Evolutionary conservation across 2,797 vertebrate species (phyloP).

Genomic region (Melanotaenia maccullochi): DNA sequence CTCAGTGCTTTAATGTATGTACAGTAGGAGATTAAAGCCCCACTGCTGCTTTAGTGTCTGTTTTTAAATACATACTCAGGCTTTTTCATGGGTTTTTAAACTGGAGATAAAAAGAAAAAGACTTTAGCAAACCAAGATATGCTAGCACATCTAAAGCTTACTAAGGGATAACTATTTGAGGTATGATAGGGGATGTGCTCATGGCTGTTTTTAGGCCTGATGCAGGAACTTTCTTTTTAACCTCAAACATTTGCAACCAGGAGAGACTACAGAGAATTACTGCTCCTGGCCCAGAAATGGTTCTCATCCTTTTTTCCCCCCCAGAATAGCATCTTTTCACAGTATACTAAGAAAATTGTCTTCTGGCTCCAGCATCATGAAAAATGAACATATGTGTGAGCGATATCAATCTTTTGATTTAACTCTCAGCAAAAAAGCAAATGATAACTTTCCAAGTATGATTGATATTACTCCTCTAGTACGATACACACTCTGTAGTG

Average conservation of each 20-base stretch:
- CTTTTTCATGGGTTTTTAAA: not conserved
- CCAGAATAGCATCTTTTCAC: not conserved
- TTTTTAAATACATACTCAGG: not conserved
- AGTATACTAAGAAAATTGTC: constrained; percentile 1
- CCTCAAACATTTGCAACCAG: not conserved
- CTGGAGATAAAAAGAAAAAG: not conserved
- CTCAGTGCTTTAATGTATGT: not conserved
- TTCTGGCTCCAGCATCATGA: not conserved
- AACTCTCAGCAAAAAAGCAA: not conserved
- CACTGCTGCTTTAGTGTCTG: not conserved
- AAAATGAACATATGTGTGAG: not conserved
- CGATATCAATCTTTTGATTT: not conserved
- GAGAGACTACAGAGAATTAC: not conserved
- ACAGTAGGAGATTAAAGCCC: not conserved
- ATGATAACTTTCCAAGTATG: not conserved
- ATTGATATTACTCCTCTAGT: constrained; percentile 4
- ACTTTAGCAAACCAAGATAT: not conserved
- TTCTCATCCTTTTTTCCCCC: not conserved
- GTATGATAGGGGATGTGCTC: not conserved
- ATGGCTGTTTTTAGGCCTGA: constrained; percentile 1
- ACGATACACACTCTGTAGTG: not conserved
- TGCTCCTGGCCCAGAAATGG: not conserved
- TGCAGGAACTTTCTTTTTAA: not conserved
- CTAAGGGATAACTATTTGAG: constrained; percentile 14
- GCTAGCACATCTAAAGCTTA: constrained; percentile 8